phyloP scores from a whole-genome alignment of 2,113 vertebrate genomes.

The Empidonax alnorum region DNA sequence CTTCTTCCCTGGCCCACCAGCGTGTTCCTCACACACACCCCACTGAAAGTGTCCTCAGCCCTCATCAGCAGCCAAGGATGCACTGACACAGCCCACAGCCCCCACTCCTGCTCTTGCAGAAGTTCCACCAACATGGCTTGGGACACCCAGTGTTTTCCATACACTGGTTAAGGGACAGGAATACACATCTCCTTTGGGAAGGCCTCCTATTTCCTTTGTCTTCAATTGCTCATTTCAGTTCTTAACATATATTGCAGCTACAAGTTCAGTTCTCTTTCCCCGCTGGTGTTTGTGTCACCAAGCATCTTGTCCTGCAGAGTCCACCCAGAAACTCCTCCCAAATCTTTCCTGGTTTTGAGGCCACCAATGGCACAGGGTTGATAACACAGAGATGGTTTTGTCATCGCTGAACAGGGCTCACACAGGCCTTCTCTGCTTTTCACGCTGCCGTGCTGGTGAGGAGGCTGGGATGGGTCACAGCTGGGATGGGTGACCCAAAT shows the following conservation, averaged over 20 bases:
- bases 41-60: neutral
- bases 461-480: too few species aligned
- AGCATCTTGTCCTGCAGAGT: neutral
- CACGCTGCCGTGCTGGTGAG: too few species aligned
- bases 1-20: neutral
- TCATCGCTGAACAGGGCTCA: too few species aligned
- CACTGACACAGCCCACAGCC: neutral
- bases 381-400: too few species aligned
- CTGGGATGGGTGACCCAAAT: too few species aligned
- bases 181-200: neutral
- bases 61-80: fast-evolving
- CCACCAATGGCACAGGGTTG: neutral
- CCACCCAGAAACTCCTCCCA: neutral
- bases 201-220: neutral
- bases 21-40: neutral
- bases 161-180: neutral
- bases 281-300: neutral
- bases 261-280: neutral
- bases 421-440: too few species aligned
- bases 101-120: neutral
- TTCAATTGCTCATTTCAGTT: neutral
- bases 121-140: neutral
- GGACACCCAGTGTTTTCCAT: neutral
- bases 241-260: neutral
- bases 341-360: neutral